Percentiles rank a stretch among this genome's conserved stretches.
Conservation (phyloP, 2,113 vertebrate species). For the Galemys pyrenaicus region DNA sequence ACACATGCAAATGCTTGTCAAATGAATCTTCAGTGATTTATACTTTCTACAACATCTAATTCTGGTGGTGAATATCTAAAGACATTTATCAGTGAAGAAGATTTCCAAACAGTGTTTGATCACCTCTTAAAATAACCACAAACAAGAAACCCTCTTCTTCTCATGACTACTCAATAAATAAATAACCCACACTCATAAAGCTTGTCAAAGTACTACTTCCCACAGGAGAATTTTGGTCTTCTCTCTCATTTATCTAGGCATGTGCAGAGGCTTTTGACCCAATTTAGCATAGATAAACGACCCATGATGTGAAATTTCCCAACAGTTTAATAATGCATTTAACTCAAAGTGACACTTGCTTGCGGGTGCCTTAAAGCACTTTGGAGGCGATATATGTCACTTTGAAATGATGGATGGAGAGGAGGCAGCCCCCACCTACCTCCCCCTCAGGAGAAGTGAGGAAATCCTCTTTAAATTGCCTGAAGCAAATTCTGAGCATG, state of each 20-base stretch:
- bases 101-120: neutral
- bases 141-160: neutral
- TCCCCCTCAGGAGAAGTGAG: constrained; percentile 80
- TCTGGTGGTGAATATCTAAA: neutral
- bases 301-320: constrained; percentile 91
- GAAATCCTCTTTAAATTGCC: constrained; percentile 84
- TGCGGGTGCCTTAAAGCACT: constrained; percentile 93
- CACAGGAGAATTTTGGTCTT: constrained; percentile 84
- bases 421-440: constrained; percentile 76
- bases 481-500: constrained; percentile 80
- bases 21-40: neutral
- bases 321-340: constrained; percentile 92
- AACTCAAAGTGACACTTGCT: constrained; percentile 98
- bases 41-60: neutral
- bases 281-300: constrained; percentile 97
- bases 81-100: neutral
- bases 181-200: constrained; percentile 79
- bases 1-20: neutral
- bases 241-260: constrained; percentile 87
- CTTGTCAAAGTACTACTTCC: constrained; percentile 82
- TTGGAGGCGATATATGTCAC: constrained; percentile 90
- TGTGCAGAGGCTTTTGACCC: constrained; percentile 91
- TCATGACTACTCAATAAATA: constrained; percentile 58
- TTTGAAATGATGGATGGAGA: constrained; percentile 95
- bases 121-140: constrained; percentile 38